A percentile compares a stretch with the other conserved stretches of the same genome.
These are phyloP conservation scores for Podilymbus podiceps DNA, from an alignment of 2,113 vertebrate genomes.

Conservation along the genomic window DNA sequence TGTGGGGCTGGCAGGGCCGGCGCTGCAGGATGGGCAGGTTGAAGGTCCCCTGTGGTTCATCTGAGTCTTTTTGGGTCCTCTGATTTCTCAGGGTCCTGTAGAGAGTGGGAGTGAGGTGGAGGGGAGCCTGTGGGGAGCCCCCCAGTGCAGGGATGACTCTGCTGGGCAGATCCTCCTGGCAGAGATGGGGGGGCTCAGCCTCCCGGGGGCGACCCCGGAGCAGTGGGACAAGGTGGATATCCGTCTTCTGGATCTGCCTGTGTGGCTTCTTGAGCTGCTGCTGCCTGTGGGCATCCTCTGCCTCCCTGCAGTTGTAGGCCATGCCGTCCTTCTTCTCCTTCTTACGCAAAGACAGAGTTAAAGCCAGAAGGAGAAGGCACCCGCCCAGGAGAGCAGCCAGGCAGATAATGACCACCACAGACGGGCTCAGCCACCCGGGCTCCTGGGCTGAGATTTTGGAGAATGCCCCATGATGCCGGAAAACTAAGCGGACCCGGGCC, in stretches of 20 bases:
- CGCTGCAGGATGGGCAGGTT: slow-evolving; percentile 58
- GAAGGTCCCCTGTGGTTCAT: slow-evolving; percentile 54
- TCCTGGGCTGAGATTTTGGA: slow-evolving; percentile 78
- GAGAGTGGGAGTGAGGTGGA: slow-evolving; percentile 79
- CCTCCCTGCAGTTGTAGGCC: slow-evolving; percentile 93
- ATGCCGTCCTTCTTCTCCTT: slow-evolving; percentile 83
- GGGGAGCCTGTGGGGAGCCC: slow-evolving; percentile 43
- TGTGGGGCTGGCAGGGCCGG: slow-evolving; percentile 65
- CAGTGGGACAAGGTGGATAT: slow-evolving; percentile 89
- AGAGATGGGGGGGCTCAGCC: slow-evolving; percentile 20
- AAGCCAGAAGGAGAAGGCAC: slow-evolving; percentile 76
- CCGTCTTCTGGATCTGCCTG: slow-evolving; percentile 89
- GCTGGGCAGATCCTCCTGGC: not conserved
- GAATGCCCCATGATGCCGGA: slow-evolving; percentile 82
- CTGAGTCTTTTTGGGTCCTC: slow-evolving; percentile 51
- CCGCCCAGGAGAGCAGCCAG: slow-evolving; percentile 77
- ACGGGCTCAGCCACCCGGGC: slow-evolving; percentile 72
- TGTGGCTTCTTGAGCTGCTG: slow-evolving; percentile 91
- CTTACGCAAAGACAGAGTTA: slow-evolving; percentile 83
- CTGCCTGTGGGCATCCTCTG: slow-evolving; percentile 84
- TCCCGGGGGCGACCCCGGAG: slow-evolving; percentile 73
- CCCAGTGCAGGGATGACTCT: accelerated
- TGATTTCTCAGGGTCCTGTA: slow-evolving; percentile 84
- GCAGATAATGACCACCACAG: slow-evolving; percentile 80
- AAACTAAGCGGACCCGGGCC: slow-evolving; percentile 77